Base-by-base conservation (phyloP, 2,797 vertebrate species). In the Peromyscus aztecus region DNA sequence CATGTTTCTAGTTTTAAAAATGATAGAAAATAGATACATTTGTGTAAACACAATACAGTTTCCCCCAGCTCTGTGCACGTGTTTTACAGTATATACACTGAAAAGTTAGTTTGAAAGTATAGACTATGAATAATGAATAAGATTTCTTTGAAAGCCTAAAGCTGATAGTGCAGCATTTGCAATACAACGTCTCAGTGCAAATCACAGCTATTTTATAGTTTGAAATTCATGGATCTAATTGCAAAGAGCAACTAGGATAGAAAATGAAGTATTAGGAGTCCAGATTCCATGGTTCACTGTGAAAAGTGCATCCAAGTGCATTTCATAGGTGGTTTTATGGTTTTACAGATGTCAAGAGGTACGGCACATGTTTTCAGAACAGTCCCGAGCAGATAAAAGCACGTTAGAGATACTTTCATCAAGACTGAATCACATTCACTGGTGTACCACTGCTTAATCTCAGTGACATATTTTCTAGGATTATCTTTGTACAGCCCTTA, bases 401-500 rank as follows among this genome's bases (percentile, higher is more conserved):
- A 57, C 13, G 46, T 89, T 88, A 59, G n/a, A 82, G 46, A 19
- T 37, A 34, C 43, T 94, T 59, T 91, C 76, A 82, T 91, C 49
- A 71, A 90, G 43, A 57, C 80, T 83, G 24, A 82, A 52, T 94
- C 27, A 89, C 73, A 95, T 89, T 96, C 85, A 78, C 76, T 92
- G n/a, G 77, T 78, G 91, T 95, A 88, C 67, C 91, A 80, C 76
- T 93, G 21, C 88, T 97, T 97, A 96, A 96, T 93, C 94, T 97
- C 91, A 61, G 63, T 77, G 92, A 89, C 89, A 94, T 97, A 96
- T 97, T 96, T 98, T 96, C 89, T 89, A 93, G 98, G 97, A 96
- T 97, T 98, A 97, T 85, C 83, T 95, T 96, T 90, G 52, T 93
- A 90, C 61, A 95, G 78, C 29, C 7, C 88, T 95, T 97, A 92